Base-by-base conservation (phyloP, 2,888 invertebrate species). In the Halictus quadricinctus region DNA sequence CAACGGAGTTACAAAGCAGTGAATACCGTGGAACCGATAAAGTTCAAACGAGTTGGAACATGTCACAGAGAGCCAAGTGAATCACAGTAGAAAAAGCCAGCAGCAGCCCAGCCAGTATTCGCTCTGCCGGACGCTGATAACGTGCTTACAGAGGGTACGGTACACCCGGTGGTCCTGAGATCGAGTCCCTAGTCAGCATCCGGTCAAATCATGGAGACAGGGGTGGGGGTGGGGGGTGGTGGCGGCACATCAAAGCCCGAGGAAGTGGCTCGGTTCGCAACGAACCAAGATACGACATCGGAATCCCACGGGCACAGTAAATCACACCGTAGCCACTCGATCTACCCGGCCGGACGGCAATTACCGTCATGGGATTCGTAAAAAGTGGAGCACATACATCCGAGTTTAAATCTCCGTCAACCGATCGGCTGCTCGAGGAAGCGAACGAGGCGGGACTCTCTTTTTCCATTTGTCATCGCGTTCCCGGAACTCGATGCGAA, bases 291-390 rank as follows among this genome's bases (percentile, higher is more conserved):
- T 83, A 81, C 83, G 50, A 78, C 43, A 76, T 79, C 64, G 80
- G 81, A 77, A 77, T 88, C 88, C 85, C 87, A 36, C 15, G 81
- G 69, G 88, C 54, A 60, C 80, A 64, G 84, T 88, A 88, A 88
- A 88, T 88, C 88, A 84, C 86, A 74, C 64, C 36, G 82, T 78
- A 43, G 76, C 80, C 80, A 81, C 86, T 86, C 86, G 75, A 88
- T 86, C 82, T 73, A 69, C 75, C 60, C 72, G 54, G 21, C 60
- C 70, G 75, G 76, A 80, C 81, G 76, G 83, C 88, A 85, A 88
- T 88, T 87, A 88, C 83, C 83, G 83, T 76, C 85, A 64, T 80
- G 88, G 87, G 88, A 85, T 60, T 74, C 36, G 70, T 66, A 85
- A 81, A 87, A 81, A 85, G 29, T 69, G 79, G 58, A 54, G 64